Conservation (phyloP, 2,113 vertebrate genomes). For the Eira barbara region DNA sequence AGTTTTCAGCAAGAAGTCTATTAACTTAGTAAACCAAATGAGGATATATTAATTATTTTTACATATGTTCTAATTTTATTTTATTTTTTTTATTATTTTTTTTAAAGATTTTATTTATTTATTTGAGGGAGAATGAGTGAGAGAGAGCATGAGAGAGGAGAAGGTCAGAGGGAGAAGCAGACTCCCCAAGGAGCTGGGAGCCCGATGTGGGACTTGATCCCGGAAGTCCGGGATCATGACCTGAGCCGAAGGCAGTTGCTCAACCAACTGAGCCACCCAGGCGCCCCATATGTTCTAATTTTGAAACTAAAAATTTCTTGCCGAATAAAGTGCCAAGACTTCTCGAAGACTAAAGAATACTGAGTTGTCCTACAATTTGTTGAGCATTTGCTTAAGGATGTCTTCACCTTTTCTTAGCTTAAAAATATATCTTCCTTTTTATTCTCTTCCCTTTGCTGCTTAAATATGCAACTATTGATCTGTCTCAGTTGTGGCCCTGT, state of each 20-base stretch:
- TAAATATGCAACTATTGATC: not conserved
- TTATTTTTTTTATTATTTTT: too few relatives aligned
- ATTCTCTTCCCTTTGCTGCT: not conserved
- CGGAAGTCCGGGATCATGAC: too few relatives aligned
- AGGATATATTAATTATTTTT: not conserved
- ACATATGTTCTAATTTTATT: not conserved
- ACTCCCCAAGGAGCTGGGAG: too few relatives aligned
- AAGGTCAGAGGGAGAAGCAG: too few relatives aligned
- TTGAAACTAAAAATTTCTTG: not conserved
- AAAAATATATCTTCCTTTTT: not conserved
- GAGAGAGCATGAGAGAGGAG: too few relatives aligned
- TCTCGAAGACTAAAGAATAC: not conserved
- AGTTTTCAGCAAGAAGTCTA: not conserved
- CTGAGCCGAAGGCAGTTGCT: too few relatives aligned
- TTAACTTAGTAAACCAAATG: not conserved
- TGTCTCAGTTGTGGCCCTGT: not conserved
- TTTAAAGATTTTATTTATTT: too few relatives aligned
- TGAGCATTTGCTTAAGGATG: not conserved
- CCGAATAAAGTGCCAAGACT: not conserved
- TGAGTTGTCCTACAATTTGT: not conserved
- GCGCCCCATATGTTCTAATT: slow-evolving; percentile 14
- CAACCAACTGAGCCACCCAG: too few relatives aligned
- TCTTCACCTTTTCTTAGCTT: not conserved
- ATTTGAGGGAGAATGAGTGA: too few relatives aligned
- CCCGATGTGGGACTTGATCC: too few relatives aligned